Percentiles rank a stretch among this genome's conserved stretches.
Evolutionary conservation across 2,113 vertebrate genomes (phyloP).

Genomic region (Hiodon alosoides): DNA sequence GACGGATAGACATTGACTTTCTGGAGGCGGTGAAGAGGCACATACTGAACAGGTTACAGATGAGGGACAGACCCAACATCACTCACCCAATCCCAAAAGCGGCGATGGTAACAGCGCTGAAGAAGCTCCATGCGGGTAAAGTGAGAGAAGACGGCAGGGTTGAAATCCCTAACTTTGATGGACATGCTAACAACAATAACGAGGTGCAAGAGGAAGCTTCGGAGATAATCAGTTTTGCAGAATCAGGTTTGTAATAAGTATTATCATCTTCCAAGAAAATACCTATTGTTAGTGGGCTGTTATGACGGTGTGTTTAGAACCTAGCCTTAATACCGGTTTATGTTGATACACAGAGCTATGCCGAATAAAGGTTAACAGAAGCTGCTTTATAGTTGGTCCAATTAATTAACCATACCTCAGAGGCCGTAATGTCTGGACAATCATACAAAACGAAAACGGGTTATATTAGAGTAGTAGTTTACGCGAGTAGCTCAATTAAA

Average conservation of each 20-base stretch:
- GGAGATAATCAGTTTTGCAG: conserved; percentile 96
- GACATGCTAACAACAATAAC: conserved; percentile 74
- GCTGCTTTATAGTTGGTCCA: too few relatives aligned
- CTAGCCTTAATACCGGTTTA: too few relatives aligned
- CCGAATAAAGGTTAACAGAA: too few relatives aligned
- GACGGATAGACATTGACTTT: conserved; percentile 78
- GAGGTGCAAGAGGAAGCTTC: conserved; percentile 79
- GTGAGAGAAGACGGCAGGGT: conserved; percentile 86
- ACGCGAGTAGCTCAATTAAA: too few relatives aligned
- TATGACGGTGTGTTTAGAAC: too few relatives aligned
- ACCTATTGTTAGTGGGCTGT: too few relatives aligned
- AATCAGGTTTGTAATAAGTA: conserved; percentile 77
- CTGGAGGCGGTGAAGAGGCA: conserved; percentile 94
- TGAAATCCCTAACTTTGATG: conserved; percentile 90
- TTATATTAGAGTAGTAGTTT: too few relatives aligned
- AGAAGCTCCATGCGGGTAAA: conserved; percentile 91
- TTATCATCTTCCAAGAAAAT: too few relatives aligned
- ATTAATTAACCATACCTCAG: too few relatives aligned
- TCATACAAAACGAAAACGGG: too few relatives aligned
- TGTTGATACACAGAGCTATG: too few relatives aligned
- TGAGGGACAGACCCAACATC: conserved; percentile 92
- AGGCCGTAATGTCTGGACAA: too few relatives aligned
- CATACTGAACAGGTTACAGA: conserved; percentile 88
- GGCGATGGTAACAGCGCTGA: conserved; percentile 90
- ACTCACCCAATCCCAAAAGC: conserved; percentile 91